Evolutionary conservation across 2,888 invertebrate species (phyloP), one percentile per base, ranked within the genome.

Genomic region (Erannis defoliaria): DNA sequence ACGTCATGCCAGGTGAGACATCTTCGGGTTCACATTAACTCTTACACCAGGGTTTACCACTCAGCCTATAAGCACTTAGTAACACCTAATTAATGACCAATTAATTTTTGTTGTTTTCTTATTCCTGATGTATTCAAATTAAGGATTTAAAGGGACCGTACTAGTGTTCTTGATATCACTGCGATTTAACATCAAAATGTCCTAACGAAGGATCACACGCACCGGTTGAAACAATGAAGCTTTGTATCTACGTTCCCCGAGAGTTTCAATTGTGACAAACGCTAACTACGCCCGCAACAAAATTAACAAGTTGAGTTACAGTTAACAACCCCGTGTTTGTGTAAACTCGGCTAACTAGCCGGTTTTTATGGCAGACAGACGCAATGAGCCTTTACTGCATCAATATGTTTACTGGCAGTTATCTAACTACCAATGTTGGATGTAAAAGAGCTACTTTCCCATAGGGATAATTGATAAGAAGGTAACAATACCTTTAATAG

Each of bases 221-320:
- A 69, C 57, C 65, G 61, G 62, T 55, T 65, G 54, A 62, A 58
- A 61, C 62, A 64, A 63, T 56, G 55, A 56, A 71, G 70, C 70
- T 68, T 66, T 57, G 62, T 73, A 69, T 73, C 67, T 64, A 70
- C 60, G 70, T 74, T 14, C 5, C 35, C 35, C 64, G 54, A 71
- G 73, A 77, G 75, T 75, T 77, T 74, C 77, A 78, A 79, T 84
- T 85, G 85, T 87, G 85, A 86, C 86, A 85, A 86, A 85, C 81
- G 80, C 73, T 78, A 75, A 71, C 75, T 66, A 74, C 66, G 71
- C 65, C 74, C 80, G 75, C 77, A 86, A 86, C 86, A 83, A 86
- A 89, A 88, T 88, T 86, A 91, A 89, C 90, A 87, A 90, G 87
- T 85, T 81, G 85, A 83, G 78, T 89, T 87, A 88, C 86, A 86